Conservation (phyloP, 1,140 invertebrate species). For the Drosophila takahashii region DNA sequence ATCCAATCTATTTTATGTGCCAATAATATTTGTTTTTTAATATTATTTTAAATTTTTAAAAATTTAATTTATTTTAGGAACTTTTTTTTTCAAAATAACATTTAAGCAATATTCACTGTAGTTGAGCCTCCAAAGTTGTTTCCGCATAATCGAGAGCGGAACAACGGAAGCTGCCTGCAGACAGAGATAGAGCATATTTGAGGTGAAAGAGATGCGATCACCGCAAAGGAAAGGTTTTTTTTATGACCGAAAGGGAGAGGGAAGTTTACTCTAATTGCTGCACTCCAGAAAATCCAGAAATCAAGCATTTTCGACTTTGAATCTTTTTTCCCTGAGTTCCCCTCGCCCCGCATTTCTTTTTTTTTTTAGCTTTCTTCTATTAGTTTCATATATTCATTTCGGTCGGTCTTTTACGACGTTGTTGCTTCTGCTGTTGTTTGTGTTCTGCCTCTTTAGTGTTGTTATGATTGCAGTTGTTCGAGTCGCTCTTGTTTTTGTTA, state of each 20-base stretch:
- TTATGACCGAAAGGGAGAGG: constrained; percentile 7
- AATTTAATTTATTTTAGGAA: too few species aligned
- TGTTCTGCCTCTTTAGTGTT: constrained; percentile 77
- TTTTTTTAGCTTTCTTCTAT: constrained; percentile 1
- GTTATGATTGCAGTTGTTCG: constrained; percentile 74
- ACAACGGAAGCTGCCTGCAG: constrained; percentile 29
- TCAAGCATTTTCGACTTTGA: constrained; percentile 31
- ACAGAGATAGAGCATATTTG: constrained; percentile 1
- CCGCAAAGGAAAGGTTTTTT: constrained; percentile 10
- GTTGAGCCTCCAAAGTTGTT: constrained; percentile 20
- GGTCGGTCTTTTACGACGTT: constrained; percentile 35
- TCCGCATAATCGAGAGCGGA: constrained; percentile 30
- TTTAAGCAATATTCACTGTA: constrained; percentile 14
- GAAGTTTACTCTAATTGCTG: constrained; percentile 66
- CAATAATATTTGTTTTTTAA: too few species aligned
- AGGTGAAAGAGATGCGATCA: constrained; percentile 12
- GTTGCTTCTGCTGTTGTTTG: constrained; percentile 64
- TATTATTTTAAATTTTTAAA: too few species aligned
- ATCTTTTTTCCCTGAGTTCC: constrained; percentile 17
- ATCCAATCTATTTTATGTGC: too few species aligned
- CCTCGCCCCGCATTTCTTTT: background rate
- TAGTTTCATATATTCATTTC: constrained; percentile 9
- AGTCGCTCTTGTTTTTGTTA: constrained; percentile 41
- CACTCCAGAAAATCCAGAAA: constrained; percentile 41
- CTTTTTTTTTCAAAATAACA: too few species aligned